phyloP scores from a whole-genome alignment of 1,140 invertebrate genomes.

The Melanaphis sacchari region DNA sequence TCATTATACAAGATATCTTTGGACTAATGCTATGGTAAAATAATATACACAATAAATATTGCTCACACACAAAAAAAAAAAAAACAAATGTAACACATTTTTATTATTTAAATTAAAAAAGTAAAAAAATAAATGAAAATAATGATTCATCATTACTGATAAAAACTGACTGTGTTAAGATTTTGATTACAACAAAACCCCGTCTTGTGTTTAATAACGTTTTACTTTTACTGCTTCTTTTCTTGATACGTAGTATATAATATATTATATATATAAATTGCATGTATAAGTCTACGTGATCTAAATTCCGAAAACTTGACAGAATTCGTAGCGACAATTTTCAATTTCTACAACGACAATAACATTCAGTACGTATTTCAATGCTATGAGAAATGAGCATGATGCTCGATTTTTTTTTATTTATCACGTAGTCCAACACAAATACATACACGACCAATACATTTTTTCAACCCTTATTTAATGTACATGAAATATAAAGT shows the following conservation, averaged over 20 bases:
- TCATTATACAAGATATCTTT: not conserved
- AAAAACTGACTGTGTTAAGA: not conserved
- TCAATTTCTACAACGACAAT: slow-evolving; percentile 24
- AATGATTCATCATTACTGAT: not conserved
- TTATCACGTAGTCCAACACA: not conserved
- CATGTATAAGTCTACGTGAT: slow-evolving; percentile 19
- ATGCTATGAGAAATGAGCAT: not conserved
- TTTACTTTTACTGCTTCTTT: not conserved
- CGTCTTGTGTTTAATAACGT: not conserved
- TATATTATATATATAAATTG: not conserved
- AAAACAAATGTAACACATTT: not conserved
- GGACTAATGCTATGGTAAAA: not conserved
- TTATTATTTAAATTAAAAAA: not conserved
- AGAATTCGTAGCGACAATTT: not conserved
- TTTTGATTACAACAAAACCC: not conserved
- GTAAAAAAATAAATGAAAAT: not conserved
- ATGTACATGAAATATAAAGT: not conserved
- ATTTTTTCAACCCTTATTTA: not conserved
- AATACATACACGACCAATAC: not conserved
- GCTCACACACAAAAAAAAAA: not conserved
- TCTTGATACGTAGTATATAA: not conserved
- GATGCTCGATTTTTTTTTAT: not conserved
- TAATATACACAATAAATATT: not conserved
- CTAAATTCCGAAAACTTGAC: not conserved
- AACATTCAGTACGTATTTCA: not conserved